phyloP scores from a whole-genome alignment of 1,140 invertebrate species.

The Campodea augens region DNA sequence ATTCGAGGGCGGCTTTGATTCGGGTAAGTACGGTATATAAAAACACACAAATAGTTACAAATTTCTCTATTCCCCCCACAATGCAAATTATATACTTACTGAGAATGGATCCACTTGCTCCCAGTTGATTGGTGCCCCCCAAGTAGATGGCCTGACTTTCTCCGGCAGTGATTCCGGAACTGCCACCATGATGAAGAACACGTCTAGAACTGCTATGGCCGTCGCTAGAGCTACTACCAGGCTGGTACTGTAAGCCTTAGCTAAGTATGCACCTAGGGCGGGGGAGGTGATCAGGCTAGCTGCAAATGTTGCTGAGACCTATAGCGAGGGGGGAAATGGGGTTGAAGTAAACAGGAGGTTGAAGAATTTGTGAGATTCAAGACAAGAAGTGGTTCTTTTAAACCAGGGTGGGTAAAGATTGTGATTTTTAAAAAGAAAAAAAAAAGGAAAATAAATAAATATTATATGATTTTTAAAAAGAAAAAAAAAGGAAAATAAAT shows the following conservation, averaged over 20 bases:
- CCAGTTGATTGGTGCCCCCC: conserved; percentile 71
- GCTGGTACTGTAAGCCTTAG: conserved; percentile 72
- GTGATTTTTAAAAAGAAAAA: no score
- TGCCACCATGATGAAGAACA: conserved; percentile 93
- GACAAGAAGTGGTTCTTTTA: no score
- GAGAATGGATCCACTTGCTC: conserved; percentile 97
- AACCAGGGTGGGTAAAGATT: no score
- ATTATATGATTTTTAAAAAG: no score
- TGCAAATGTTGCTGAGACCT: conserved; percentile 93
- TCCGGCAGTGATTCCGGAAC: conserved; percentile 96
- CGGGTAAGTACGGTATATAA: background rate
- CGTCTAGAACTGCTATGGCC: conserved; percentile 82
- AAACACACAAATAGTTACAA: conserved; percentile 7
- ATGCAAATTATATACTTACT: conserved; percentile 29
- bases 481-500: no score
- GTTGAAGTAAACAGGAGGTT: no score
- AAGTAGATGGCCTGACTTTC: conserved; percentile 58
- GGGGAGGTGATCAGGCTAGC: conserved; percentile 96
- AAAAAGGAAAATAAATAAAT: no score
- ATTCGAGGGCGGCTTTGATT: no score
- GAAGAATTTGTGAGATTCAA: no score
- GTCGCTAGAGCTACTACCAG: conserved; percentile 92
- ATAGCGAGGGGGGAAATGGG: conserved; percentile 8
- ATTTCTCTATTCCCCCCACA: no score
- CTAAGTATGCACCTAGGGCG: conserved; percentile 84